Evolutionary conservation across 2,113 vertebrate genomes (phyloP), one percentile per base, ranked within the genome.

Genomic region (Hippocampus mohnikei): DNA sequence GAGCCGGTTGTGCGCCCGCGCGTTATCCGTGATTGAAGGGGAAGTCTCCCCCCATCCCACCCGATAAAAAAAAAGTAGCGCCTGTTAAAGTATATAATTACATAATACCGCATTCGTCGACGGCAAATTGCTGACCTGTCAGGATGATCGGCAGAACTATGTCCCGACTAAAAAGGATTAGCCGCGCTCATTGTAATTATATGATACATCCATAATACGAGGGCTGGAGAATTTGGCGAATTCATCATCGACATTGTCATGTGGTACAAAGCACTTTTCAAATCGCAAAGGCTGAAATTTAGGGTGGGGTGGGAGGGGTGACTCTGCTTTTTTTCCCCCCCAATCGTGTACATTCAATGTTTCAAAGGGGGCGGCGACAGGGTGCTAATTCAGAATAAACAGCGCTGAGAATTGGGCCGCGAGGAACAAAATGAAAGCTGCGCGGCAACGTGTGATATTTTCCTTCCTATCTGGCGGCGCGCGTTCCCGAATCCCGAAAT

Each of bases 51-150:
- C 18, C 42, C 3, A 59, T 4, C 29, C 0, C 29, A 33, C 29
- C 2, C 5, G 29, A 5, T 16, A 16, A 59, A 59, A 59, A 27
- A 60, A 29, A 55, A 55, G 52, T 55, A 60, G 15, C 15, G 40
- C 13, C 41, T 23, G 37, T 64, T 41, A 64, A 64, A 44, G 21
- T 64, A 23, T 16, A 16, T 65, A 65, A 42, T 65, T 46, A 48
- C 13, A 65, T 46, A 46, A 16, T 65, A 65, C 25, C 5, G n/a
- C 23, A 18, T 65, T 27, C 15, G 13, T 15, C 5, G 9, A 40
- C 72, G 84, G 73, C 70, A 76, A 87, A 87, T 84, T 81, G 84
- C 79, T 65, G 74, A 83, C 85, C 77, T 85, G 85, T 81, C 84
- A 79, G 64, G 71, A 71, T 83, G 79, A 88, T 82, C 83, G 87